Conservation (phyloP, 2,888 invertebrate species). For the Drepana falcataria region DNA sequence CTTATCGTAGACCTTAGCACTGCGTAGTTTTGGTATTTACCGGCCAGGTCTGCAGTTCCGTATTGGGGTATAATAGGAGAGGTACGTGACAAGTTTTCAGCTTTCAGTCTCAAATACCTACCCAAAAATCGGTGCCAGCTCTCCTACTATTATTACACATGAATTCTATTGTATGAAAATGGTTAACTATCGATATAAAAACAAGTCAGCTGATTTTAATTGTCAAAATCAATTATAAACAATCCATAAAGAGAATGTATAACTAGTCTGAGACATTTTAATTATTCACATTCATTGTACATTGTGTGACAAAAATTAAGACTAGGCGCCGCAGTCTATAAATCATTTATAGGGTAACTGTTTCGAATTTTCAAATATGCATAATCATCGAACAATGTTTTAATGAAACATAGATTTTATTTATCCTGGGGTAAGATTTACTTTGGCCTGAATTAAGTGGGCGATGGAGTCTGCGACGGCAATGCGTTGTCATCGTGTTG, state of each 20-base stretch:
- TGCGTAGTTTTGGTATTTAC: too few relatives aligned
- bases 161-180: too few relatives aligned
- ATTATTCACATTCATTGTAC: constrained; percentile 56
- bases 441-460: constrained; percentile 29
- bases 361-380: constrained; percentile 56
- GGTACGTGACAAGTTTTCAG: too few relatives aligned
- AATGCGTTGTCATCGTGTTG: constrained; percentile 60
- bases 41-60: too few relatives aligned
- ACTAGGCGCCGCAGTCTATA: constrained; percentile 52
- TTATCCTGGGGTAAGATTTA: constrained; percentile 38
- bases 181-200: too few relatives aligned
- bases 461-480: constrained; percentile 27
- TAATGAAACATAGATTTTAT: constrained; percentile 36
- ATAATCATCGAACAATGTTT: constrained; percentile 38
- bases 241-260: constrained; percentile 23
- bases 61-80: too few relatives aligned
- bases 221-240: constrained; percentile 24
- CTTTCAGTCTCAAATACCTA: too few relatives aligned
- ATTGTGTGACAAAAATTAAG: constrained; percentile 61
- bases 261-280: constrained; percentile 36
- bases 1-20: constrained; percentile 41
- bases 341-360: constrained; percentile 70
- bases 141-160: too few relatives aligned
- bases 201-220: background rate
- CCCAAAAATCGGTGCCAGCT: too few relatives aligned